A percentile compares a stretch with the other conserved stretches of the same genome.
These are phyloP conservation scores for Spea bombifrons DNA, from an alignment of 2,113 vertebrate species.

Conservation along the genomic window DNA sequence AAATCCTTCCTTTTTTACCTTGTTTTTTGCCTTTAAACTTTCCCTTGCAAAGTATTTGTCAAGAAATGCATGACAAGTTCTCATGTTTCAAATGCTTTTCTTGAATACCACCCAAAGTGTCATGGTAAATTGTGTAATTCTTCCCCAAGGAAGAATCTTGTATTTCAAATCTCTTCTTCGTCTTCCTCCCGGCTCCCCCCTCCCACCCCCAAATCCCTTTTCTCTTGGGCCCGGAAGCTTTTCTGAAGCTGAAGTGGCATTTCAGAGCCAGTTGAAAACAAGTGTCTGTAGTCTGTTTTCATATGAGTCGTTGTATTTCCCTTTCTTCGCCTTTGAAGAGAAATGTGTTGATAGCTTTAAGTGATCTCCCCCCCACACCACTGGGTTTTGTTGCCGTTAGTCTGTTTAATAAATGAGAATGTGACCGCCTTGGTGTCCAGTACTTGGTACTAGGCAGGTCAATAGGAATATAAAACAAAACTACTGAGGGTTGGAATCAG, in stretches of 20 bases:
- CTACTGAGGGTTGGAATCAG: neutral
- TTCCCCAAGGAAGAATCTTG: slow-evolving; percentile 51
- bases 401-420: slow-evolving; percentile 3
- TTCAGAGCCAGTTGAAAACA: slow-evolving; percentile 14
- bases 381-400: neutral
- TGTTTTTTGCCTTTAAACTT: neutral
- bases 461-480: neutral
- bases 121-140: slow-evolving; percentile 53
- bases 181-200: neutral
- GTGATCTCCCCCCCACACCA: neutral
- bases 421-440: neutral
- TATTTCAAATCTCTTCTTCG: slow-evolving; percentile 39
- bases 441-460: neutral
- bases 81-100: slow-evolving; percentile 57
- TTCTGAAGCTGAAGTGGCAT: slow-evolving; percentile 30
- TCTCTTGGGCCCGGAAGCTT: slow-evolving; percentile 9
- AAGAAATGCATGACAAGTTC: slow-evolving; percentile 49
- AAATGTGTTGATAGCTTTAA: slow-evolving; percentile 16
- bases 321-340: neutral
- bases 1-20: neutral
- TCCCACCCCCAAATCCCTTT: neutral
- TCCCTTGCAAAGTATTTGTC: slow-evolving; percentile 31
- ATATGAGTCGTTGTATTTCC: slow-evolving; percentile 3
- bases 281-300: slow-evolving; percentile 26
- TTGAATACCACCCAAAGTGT: slow-evolving; percentile 54